Percentiles rank a stretch among this genome's conserved stretches.
Conservation (phyloP, 2,888 invertebrate genomes). For the Camptogramma bilineatum region DNA sequence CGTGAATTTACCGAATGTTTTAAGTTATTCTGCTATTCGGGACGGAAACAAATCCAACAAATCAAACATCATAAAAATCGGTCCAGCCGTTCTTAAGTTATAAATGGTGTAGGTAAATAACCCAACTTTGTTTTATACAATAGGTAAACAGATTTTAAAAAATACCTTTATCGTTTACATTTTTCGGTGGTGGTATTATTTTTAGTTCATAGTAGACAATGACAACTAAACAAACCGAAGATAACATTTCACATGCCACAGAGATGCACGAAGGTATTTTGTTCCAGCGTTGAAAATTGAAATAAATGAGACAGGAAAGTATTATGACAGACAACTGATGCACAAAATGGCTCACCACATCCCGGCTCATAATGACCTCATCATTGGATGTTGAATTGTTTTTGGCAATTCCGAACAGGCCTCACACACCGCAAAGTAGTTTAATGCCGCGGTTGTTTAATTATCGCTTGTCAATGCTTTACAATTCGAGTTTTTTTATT, state of each 20-base stretch:
- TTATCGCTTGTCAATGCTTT: not conserved
- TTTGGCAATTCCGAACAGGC: conserved; percentile 9
- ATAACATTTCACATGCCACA: not conserved
- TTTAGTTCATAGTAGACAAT: not conserved
- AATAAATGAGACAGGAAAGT: not conserved
- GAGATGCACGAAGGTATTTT: not conserved
- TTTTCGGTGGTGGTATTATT: too few species aligned
- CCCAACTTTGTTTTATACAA: too few species aligned
- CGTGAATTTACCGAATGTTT: too few species aligned
- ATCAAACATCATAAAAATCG: too few species aligned
- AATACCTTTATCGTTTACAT: too few species aligned
- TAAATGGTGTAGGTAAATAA: too few species aligned
- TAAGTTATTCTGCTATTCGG: too few species aligned
- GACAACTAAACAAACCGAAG: not conserved
- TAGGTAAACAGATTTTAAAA: too few species aligned
- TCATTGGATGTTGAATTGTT: conserved; percentile 9
- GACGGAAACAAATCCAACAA: too few species aligned
- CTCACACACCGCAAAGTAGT: conserved; percentile 1
- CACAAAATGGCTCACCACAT: conserved; percentile 11
- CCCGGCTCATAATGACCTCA: conserved; percentile 2
- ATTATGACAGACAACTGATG: conserved; percentile 12
- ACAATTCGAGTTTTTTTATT: too few species aligned
- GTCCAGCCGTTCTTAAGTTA: too few species aligned
- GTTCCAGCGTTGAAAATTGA: not conserved
- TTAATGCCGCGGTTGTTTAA: conserved; percentile 2